phyloP scores from a whole-genome alignment of 2,113 vertebrate species.

The cat (Felis catus) region F.catus_Fca126_mat1.0 CM031413.1:131647501-131648000 shows the following conservation, averaged over 20 bases:
- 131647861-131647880: background rate
- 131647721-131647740: background rate
- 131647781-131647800: background rate
- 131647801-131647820: background rate
- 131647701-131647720: background rate
- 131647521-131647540: background rate
- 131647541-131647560: background rate
- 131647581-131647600: background rate
- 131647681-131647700: background rate
- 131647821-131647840: background rate
- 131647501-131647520: background rate
- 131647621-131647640: background rate
- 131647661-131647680: background rate
- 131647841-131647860: background rate
- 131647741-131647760: background rate
- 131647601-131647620: background rate
- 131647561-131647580: background rate
- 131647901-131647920: background rate
- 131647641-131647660: constrained; percentile 4
- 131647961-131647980: background rate
- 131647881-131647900: background rate
- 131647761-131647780: background rate
- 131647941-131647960: background rate
- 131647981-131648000: background rate
- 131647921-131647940: background rate